phyloP scores from a whole-genome alignment of 1,140 invertebrate species.

The Ctenoplectra terminalis region DNA sequence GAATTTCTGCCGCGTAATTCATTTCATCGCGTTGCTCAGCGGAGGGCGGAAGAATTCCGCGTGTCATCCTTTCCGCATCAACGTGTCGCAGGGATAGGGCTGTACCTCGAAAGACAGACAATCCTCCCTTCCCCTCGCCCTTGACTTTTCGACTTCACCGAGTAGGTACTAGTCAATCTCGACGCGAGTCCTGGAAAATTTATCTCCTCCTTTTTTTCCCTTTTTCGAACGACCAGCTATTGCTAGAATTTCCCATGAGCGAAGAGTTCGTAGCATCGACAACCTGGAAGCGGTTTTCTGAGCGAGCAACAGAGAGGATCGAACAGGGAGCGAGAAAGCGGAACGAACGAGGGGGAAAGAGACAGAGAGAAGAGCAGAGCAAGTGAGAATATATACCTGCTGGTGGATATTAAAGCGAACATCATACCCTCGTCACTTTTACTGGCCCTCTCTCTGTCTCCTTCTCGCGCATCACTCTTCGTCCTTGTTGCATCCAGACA shows the following conservation, averaged over 20 bases:
- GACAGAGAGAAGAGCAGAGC: constrained; percentile 44
- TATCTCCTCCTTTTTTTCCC: constrained; percentile 41
- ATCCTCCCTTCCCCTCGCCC: too few species aligned
- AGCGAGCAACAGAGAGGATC: constrained; percentile 37
- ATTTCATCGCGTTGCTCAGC: neutral
- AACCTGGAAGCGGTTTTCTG: neutral
- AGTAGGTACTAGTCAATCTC: neutral
- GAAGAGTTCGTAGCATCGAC: constrained; percentile 20
- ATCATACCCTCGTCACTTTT: constrained; percentile 82
- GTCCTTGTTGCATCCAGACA: constrained; percentile 34
- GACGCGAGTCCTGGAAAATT: constrained; percentile 55
- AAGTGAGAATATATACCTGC: constrained; percentile 79
- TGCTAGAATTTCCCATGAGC: constrained; percentile 52
- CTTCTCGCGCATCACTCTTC: constrained; percentile 9
- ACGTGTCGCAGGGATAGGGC: neutral
- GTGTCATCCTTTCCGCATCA: constrained; percentile 40
- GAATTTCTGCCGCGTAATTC: constrained; percentile 6
- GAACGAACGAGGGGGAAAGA: neutral
- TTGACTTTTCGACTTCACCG: neutral
- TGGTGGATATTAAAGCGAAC: constrained; percentile 81
- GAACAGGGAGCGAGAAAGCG: neutral
- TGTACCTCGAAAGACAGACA: neutral
- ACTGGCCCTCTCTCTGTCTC: constrained; percentile 65
- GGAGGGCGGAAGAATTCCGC: constrained; percentile 31
- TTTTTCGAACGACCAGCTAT: neutral